Evolutionary conservation across 2,797 vertebrate species (phyloP), one percentile per base, ranked within the genome.

Genomic region (Siniperca obscura): DNA sequence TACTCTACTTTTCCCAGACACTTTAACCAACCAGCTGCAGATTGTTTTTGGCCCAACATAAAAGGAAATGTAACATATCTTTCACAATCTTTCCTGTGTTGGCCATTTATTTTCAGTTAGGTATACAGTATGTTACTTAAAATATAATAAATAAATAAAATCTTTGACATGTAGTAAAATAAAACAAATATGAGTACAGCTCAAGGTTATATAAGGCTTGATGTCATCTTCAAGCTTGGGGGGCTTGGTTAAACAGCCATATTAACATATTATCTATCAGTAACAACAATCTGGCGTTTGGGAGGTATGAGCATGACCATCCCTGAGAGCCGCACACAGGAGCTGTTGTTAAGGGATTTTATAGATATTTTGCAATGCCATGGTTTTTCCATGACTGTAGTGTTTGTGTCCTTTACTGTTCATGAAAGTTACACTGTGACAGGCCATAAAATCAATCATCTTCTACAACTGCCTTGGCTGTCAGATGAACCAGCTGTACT

Each of bases 151-250:
- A 36, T 5, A 22, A 59, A 60, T 21, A 1, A 22, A 68, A 11
- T 48, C 2, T 66, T 59, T 57, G 13, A 67, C 70, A n/a, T 68
- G n/a, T 67, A 56, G 36, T 53, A 25, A 21, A 78, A 40, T 11
- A 34, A 21, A 25, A 68, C 1, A n/a, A 27, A 34, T 8, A 4
- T 3, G 7, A 46, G 8, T 27, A 27, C 3, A 34, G 25, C 2
- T 73, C 25, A 66, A 38, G 21, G 13, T 12, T 3, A n/a, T 34
- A 60, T 8, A 6, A 64, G 7, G 30, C 30, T 11, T 72, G 11
- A 65, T 52, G 30, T 73, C 44, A 60, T 48, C 22, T 19, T 48
- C 13, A 67, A 25, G 59, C 30, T 57, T 38, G 5, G 27, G 30
- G 52, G 7, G 6, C 7, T 59, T 59, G 22, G 12, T 36, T 38